phyloP scores from a whole-genome alignment of 2,888 invertebrate genomes.

The Perizoma affinitatum region DNA sequence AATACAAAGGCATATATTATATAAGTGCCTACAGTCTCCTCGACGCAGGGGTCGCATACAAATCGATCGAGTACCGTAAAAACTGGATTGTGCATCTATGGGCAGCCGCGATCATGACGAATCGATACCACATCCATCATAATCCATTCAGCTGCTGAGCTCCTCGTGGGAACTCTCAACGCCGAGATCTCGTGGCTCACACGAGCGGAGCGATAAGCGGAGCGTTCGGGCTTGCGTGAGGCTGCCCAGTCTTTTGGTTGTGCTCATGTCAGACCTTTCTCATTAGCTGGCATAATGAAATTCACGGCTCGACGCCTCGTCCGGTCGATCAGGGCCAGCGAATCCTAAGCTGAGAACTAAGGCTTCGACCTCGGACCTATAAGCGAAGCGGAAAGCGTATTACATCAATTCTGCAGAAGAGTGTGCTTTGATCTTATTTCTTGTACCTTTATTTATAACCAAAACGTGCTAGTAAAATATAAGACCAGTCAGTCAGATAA shows the following conservation, averaged over 20 bases:
- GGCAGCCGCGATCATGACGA: constrained; percentile 35
- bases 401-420: not conserved
- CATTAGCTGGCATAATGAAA: constrained; percentile 28
- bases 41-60: constrained; percentile 32
- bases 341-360: constrained; percentile 17
- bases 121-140: constrained; percentile 38
- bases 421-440: too few species aligned
- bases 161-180: constrained; percentile 31
- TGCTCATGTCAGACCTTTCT: constrained; percentile 21
- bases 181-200: not conserved
- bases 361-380: constrained; percentile 8
- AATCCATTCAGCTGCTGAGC: constrained; percentile 35
- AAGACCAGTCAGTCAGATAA: too few species aligned
- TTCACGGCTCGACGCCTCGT: constrained; percentile 31
- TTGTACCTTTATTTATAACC: too few species aligned
- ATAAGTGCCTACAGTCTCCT: constrained; percentile 19
- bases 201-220: constrained; percentile 21
- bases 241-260: constrained; percentile 8
- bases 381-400: constrained; percentile 1
- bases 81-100: constrained; percentile 32
- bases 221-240: constrained; percentile 10
- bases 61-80: constrained; percentile 31
- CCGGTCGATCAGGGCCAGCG: constrained; percentile 17
- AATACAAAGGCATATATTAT: constrained; percentile 23
- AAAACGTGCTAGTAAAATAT: too few species aligned